Evolutionary conservation across 2,888 invertebrate genomes (phyloP), one percentile per base, ranked within the genome.

Genomic region (Salpingus planirostris): DNA sequence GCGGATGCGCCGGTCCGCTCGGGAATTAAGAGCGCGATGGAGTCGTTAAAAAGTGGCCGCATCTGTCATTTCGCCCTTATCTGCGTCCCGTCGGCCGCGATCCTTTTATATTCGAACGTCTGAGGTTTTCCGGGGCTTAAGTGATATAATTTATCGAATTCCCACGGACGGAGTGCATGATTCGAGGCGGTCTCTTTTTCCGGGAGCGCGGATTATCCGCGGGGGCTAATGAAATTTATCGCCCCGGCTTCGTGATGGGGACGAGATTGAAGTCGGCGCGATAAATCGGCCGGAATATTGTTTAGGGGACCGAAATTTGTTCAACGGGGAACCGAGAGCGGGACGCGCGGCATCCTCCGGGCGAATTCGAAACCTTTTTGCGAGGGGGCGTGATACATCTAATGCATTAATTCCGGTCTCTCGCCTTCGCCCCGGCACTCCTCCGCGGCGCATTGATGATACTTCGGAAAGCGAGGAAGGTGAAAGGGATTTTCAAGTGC

Each of bases 341-440:
- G 43, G 32, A 32, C 36, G 23, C 35, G 38, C 38, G 33, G 38
- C 33, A 38, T 38, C 40, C 36, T 40, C 36, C 33, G 31, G 38
- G 40, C 29, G 38, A 43, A 38, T 38, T 36, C 31, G 36, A 36
- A 36, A 36, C 36, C 36, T 36, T 36, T 36, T 36, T 36, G 31
- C 36, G 31, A 36, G 30, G 36, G 36, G 36, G 36, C 36, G 36
- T 36, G 36, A 36, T 36, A 36, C 36, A 36, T 36, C 36, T 36
- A 38, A 40, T 43, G 40, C 43, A 43, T 43, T 41, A 43, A 41
- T 43, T 43, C 43, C 36, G 38, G 36, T 38, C 40, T 41, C 40
- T 36, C 38, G 43, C 40, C 31, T 41, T 36, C 33, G 32, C 43
- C 36, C 32, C 33, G 27, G 37, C 36, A 29, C n/a, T n/a, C n/a